Percentiles rank a stretch among this genome's conserved stretches.
These are phyloP conservation scores for Lumbricus terrestris DNA, from an alignment of 2,888 invertebrate species.

Conservation along the genomic window DNA sequence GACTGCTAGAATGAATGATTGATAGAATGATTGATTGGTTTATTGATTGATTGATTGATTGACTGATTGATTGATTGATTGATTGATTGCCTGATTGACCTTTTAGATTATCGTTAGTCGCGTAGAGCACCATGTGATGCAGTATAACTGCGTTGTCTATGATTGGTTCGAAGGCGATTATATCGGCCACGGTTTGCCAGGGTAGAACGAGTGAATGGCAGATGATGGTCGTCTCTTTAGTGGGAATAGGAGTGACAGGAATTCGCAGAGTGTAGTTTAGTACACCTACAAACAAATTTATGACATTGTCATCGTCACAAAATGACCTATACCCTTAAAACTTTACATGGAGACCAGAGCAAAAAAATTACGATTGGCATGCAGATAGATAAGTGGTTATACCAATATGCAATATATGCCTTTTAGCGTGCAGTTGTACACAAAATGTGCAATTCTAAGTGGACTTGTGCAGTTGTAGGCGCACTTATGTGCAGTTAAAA, in stretches of 20 bases:
- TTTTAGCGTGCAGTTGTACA: too few relatives aligned
- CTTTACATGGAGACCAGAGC: too few relatives aligned
- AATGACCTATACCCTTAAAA: too few relatives aligned
- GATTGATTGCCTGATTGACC: neutral
- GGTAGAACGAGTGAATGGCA: conserved; percentile 31
- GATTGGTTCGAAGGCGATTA: conserved; percentile 29
- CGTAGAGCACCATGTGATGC: conserved; percentile 31
- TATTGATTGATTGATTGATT: too few relatives aligned
- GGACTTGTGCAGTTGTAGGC: too few relatives aligned
- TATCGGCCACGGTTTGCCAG: conserved; percentile 26
- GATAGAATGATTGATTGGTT: too few relatives aligned
- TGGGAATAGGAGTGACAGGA: conserved; percentile 23
- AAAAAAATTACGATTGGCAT: neutral
- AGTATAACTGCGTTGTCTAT: conserved; percentile 32
- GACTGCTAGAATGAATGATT: too few relatives aligned
- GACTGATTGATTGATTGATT: too few relatives aligned
- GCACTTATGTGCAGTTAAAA: too few relatives aligned
- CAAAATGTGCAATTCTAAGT: too few relatives aligned
- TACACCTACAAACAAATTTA: conserved; percentile 8
- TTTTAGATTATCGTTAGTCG: neutral
- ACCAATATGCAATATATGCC: too few relatives aligned
- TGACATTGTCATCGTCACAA: neutral
- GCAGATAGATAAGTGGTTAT: too few relatives aligned
- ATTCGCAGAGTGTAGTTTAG: conserved; percentile 18
- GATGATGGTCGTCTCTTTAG: conserved; percentile 33